A percentile compares a stretch with the other conserved stretches of the same genome.
These are phyloP conservation scores for Theristus sp. DNA, from an alignment of 2,888 invertebrate genomes.

Conservation along the genomic window DNA sequence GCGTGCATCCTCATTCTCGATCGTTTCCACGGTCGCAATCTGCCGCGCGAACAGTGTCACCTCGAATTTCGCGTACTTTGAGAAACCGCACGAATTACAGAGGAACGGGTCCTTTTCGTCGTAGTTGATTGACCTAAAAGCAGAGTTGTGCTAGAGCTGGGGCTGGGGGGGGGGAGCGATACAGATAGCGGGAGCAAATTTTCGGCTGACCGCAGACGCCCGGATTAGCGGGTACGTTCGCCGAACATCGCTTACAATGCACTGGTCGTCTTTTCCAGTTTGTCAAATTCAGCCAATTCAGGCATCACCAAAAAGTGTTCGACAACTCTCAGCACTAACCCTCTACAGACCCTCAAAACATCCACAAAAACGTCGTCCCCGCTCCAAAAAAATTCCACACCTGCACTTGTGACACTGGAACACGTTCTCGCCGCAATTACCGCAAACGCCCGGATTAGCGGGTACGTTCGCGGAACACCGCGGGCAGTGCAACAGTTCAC, in stretches of 20 bases:
- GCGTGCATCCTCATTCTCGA: slow-evolving; percentile 85
- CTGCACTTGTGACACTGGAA: slow-evolving; percentile 97
- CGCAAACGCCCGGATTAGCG: slow-evolving; percentile 89
- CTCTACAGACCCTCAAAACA: too few species aligned
- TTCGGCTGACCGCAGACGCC: slow-evolving; percentile 88
- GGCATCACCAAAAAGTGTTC: too few species aligned
- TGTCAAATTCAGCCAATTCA: slow-evolving; percentile 92
- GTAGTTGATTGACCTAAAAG: slow-evolving; percentile 93
- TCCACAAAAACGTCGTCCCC: too few species aligned
- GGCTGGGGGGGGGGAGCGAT: too few species aligned
- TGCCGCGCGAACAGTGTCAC: slow-evolving; percentile 72
- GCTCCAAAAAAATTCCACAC: too few species aligned
- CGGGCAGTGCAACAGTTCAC: slow-evolving; percentile 52
- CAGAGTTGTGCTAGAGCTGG: too few species aligned
- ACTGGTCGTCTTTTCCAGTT: slow-evolving; percentile 79
- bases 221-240: slow-evolving; percentile 86
- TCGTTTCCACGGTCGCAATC: slow-evolving; percentile 83
- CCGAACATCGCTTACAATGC: slow-evolving; percentile 47
- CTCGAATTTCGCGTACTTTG: slow-evolving; percentile 97
- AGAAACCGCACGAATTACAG: slow-evolving; percentile 95
- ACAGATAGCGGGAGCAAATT: too few species aligned
- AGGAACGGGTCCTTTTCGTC: slow-evolving; percentile 96
- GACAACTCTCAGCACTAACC: too few species aligned
- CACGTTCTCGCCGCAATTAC: slow-evolving; percentile 91
- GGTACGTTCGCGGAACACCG: slow-evolving; percentile 81